Base-by-base conservation (phyloP, 1,140 invertebrate genomes). In the Platorchestia sp. region DNA sequence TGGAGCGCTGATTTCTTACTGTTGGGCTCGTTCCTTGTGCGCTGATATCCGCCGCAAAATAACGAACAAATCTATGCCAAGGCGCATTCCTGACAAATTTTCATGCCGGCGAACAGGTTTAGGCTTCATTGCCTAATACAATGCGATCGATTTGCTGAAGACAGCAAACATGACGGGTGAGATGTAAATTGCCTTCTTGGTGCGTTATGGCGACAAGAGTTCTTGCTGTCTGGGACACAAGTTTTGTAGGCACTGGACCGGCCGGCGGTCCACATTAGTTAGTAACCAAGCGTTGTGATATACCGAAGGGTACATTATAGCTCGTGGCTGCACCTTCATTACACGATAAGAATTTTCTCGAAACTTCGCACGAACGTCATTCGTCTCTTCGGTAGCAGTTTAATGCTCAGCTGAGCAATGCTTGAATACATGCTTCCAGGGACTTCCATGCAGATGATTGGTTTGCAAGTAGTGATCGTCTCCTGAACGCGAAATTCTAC, bases 351-450 rank as follows among this genome's bases (percentile, higher is more conserved):
- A 93, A 93, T 93, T 45, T 91, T 45, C 41, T n/a, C 19, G 43
- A 0, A 47, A 19, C 45, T 93, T 93, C 44, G 36, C 45, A 93
- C 45, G 45, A 93, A 45, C 91, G 45, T 45, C 91, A 93, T 93
- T 93, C 91, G 91, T 93, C 91, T 93, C 45, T 93, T 45, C 91
- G 45, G 91, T 93, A 93, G 91, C 91, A 93, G 91, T 93, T 93
- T 93, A 93, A 93, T 93, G 91, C 44, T 93, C 45, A 93, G 91
- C 40, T 93, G 45, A n/a, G 43, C 91, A n/a, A n/a, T 45, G 91
- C 45, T 22, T 45, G 91, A 93, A 45, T 47, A 47, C 91, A 93
- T 19, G 91, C 43, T 93, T 89, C n/a, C 41, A 89, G 87, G 27
- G 43, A 89, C 87, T 42, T 44, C n/a, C 87, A 44, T 89, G n/a